Evolutionary conservation across 2,797 vertebrate genomes (phyloP), one percentile per base, ranked within the genome.

Genomic region (Gymnoscopelus microlampas): DNA sequence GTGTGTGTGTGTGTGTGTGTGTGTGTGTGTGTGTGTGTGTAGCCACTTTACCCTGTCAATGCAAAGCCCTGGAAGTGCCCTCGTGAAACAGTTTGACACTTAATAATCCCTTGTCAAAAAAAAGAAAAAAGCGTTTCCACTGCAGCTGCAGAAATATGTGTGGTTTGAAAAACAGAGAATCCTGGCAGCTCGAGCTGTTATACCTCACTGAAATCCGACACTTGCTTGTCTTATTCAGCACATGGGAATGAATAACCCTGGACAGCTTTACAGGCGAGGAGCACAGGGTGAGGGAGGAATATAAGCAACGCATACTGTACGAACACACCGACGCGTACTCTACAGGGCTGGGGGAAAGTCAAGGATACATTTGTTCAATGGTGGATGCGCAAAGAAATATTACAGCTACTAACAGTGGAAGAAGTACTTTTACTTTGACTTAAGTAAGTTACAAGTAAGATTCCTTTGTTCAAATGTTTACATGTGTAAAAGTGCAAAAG

Each of bases 91-190:
- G 57, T 71, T 68, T 63, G 66, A 74, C 71, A 77, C n/a, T 73
- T 71, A 70, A 78, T 55, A 53, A 73, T 3, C 10, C 49, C 10
- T 70, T 73, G 53, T 65, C 50, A 63, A 58, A 73, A 60, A 39
- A 44, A 8, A 44, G 9, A 44, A 44, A 44, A 61, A 39, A 62
- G 2, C 29, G 50, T 72, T 86, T 76, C 71, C 70, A 63, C 80
- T 68, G 66, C 60, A 78, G 75, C 82, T 83, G 56, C 68, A 78
- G 19, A 82, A 78, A 62, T 66, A 69, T 63, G 76, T 71, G n/a
- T 5, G 61, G 53, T 23, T 23, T 63, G 26, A 32, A 65, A 66
- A 50, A 15, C 32, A 60, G 66, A 68, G 69, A 29, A 67, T 60
- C 59, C 60, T 44, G 3, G 71, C 68, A 71, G 63, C 55, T 32